Percentiles rank a stretch among this genome's conserved stretches.
phyloP scores from a whole-genome alignment of 2,797 vertebrate genomes.

The Cottoperca gobio region DNA sequence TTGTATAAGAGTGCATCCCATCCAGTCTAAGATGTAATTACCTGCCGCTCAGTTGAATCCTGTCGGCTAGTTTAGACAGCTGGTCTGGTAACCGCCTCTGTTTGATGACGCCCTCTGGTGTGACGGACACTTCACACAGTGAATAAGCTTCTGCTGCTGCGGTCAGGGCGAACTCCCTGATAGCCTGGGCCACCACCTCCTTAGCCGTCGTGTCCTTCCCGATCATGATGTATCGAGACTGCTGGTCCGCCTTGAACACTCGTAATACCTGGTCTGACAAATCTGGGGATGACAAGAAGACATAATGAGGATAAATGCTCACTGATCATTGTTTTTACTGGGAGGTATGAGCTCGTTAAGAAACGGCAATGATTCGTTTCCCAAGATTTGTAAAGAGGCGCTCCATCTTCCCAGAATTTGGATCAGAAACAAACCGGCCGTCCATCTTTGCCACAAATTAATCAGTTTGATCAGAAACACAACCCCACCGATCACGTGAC shows the following conservation, averaged over 20 bases:
- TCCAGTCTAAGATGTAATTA: constrained; percentile 54
- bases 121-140: constrained; percentile 97
- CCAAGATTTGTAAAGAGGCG: neutral
- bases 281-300: constrained; percentile 78
- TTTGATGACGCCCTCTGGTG: constrained; percentile 98
- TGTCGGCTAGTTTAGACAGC: constrained; percentile 97
- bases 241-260: constrained; percentile 98
- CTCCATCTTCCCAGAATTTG: neutral
- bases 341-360: neutral
- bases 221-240: constrained; percentile 99
- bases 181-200: constrained; percentile 96
- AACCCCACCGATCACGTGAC: constrained; percentile 7
- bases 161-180: constrained; percentile 96
- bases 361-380: neutral
- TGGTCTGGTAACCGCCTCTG: constrained; percentile 96
- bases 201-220: constrained; percentile 98
- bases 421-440: constrained; percentile 3
- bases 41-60: constrained; percentile 98
- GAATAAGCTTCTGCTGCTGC: constrained; percentile 94
- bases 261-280: constrained; percentile 96
- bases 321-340: neutral
- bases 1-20: neutral
- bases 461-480: constrained; percentile 39
- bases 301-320: neutral
- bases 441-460: neutral